Evolutionary conservation across 2,797 vertebrate species (phyloP).

Genomic region (Cryptoprocta ferox): DNA sequence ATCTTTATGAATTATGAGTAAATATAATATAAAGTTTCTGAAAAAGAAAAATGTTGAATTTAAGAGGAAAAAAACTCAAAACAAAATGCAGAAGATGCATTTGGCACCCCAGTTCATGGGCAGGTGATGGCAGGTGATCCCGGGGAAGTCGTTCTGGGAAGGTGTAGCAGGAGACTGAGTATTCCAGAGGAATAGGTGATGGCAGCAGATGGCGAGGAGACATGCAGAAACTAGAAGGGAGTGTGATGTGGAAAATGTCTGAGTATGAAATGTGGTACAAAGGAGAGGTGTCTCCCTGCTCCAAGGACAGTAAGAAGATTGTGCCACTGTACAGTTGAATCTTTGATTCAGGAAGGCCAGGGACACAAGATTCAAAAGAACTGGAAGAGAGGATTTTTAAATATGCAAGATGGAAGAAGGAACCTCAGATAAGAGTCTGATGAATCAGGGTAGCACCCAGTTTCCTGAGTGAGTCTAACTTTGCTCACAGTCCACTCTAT

Average conservation of each 20-base stretch:
- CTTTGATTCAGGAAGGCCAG: not conserved
- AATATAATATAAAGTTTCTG: not conserved
- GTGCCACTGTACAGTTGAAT: not conserved
- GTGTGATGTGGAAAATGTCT: not conserved
- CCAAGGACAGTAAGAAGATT: not conserved
- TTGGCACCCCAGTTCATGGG: not conserved
- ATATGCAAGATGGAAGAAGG: not conserved
- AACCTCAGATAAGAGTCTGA: not conserved
- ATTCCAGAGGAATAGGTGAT: not conserved
- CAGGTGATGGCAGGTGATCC: not conserved
- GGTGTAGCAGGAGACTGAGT: too few relatives aligned
- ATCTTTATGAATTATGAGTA: not conserved
- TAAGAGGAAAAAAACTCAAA: not conserved
- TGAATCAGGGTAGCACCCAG: not conserved
- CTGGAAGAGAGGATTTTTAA: not conserved
- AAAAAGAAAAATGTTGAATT: slow-evolving; percentile 19
- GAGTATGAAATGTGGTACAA: not conserved
- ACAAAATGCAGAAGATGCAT: not conserved
- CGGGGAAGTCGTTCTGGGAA: not conserved
- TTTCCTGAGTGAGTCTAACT: not conserved
- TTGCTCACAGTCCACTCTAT: not conserved
- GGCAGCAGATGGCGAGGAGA: not conserved
- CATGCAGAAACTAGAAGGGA: not conserved
- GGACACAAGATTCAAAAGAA: not conserved
- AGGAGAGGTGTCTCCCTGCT: not conserved